Evolutionary conservation across 2,113 vertebrate species (phyloP).

Genomic region (Coturnix japonica): DNA sequence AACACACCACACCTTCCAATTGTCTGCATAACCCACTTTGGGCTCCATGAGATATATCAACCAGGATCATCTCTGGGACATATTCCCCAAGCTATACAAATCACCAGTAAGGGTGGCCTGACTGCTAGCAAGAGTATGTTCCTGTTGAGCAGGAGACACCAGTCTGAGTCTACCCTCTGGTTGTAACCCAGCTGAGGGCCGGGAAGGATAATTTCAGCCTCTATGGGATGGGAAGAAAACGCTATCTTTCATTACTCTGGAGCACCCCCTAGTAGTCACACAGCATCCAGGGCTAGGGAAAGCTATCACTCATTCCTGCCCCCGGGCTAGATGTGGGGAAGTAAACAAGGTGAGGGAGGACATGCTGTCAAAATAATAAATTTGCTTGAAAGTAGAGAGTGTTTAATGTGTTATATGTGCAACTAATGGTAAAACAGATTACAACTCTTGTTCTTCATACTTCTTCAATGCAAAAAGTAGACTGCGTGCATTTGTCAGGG

Average conservation of each 20-base stretch:
- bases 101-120: slow-evolving; percentile 61
- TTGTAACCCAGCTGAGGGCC: slow-evolving; percentile 35
- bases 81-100: slow-evolving; percentile 75
- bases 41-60: slow-evolving; percentile 46
- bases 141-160: slow-evolving; percentile 71
- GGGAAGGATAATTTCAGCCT: slow-evolving; percentile 65
- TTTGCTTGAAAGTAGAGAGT: not conserved
- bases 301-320: slow-evolving; percentile 7
- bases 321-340: not conserved
- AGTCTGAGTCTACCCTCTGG: slow-evolving; percentile 68
- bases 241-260: slow-evolving; percentile 51
- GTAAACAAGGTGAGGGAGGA: slow-evolving; percentile 13
- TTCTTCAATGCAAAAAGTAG: not conserved
- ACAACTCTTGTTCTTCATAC: not conserved
- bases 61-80: slow-evolving; percentile 73
- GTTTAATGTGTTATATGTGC: not conserved
- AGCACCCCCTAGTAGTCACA: slow-evolving; percentile 71
- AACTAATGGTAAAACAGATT: not conserved
- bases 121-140: slow-evolving; percentile 42
- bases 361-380: not conserved
- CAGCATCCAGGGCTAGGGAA: not conserved
- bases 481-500: not conserved
- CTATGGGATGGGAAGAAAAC: slow-evolving; percentile 1
- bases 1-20: slow-evolving; percentile 67
- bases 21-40: slow-evolving; percentile 68